phyloP scores from a whole-genome alignment of 2,797 vertebrate genomes.

The Paratrypauchen microcephalus region DNA sequence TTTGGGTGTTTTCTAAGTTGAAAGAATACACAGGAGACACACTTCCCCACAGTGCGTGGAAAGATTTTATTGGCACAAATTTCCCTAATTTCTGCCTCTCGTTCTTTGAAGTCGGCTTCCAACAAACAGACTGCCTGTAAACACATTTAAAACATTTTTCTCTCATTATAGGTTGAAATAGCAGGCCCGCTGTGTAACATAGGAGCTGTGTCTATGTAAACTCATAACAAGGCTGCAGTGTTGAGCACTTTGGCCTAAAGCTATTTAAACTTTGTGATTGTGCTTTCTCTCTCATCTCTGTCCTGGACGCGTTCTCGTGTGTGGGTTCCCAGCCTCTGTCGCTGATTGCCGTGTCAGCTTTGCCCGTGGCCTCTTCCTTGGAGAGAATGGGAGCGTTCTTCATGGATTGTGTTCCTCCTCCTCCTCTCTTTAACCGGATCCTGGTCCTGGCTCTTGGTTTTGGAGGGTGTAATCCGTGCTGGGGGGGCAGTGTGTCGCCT shows the following conservation, averaged over 20 bases:
- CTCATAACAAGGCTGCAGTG: conserved; percentile 57
- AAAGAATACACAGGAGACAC: conserved; percentile 42
- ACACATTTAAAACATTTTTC: conserved; percentile 37
- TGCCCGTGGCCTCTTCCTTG: conserved; percentile 62
- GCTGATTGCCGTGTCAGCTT: conserved; percentile 65
- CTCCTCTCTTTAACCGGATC: conserved; percentile 60
- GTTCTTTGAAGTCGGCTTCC: conserved; percentile 53
- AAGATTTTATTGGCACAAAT: conserved; percentile 34
- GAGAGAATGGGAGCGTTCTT: conserved; percentile 62
- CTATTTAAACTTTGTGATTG: conserved; percentile 54
- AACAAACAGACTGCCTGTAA: conserved; percentile 53
- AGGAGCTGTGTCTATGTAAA: conserved; percentile 45
- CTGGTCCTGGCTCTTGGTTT: conserved; percentile 68
- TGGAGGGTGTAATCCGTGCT: conserved; percentile 76
- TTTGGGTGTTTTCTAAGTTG: conserved; percentile 28
- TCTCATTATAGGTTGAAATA: conserved; percentile 24
- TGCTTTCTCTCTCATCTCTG: conserved; percentile 39
- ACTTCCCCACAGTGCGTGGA: conserved; percentile 36
- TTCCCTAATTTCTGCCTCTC: conserved; percentile 7
- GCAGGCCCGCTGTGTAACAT: conserved; percentile 20
- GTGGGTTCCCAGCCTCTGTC: conserved; percentile 54
- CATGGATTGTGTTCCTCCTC: conserved; percentile 62
- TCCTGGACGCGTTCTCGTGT: conserved; percentile 40
- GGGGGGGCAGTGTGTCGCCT: conserved; percentile 73
- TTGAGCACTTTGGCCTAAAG: conserved; percentile 58